phyloP scores from a whole-genome alignment of 2,888 invertebrate species.

The Steinernema hermaphroditum region DNA sequence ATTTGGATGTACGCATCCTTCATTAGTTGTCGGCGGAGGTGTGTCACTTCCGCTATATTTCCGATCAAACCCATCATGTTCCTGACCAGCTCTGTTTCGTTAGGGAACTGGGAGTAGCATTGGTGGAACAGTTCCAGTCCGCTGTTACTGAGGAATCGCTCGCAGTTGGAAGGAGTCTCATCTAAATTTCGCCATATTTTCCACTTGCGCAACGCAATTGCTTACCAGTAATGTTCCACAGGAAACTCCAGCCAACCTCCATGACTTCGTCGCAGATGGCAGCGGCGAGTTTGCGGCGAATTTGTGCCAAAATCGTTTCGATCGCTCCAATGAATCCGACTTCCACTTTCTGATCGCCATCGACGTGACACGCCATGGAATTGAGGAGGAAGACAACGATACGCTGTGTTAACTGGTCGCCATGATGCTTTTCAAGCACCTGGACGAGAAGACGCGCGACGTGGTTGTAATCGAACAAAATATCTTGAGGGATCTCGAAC shows the following conservation, averaged over 20 bases:
- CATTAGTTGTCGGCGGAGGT: constrained; percentile 82
- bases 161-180: constrained; percentile 91
- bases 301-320: constrained; percentile 74
- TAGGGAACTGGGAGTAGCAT: constrained; percentile 76
- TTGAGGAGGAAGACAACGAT: constrained; percentile 92
- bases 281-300: constrained; percentile 78
- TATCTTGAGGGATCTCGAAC: constrained; percentile 90
- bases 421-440: constrained; percentile 67
- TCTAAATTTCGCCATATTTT: constrained; percentile 74
- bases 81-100: constrained; percentile 73
- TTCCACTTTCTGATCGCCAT: constrained; percentile 85
- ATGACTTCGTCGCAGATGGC: constrained; percentile 88
- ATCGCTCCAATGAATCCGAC: constrained; percentile 84
- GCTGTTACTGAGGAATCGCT: constrained; percentile 81
- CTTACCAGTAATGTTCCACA: constrained; percentile 81
- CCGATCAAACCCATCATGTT: constrained; percentile 95
- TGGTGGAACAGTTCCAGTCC: constrained; percentile 88
- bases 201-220: background rate
- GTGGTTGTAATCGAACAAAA: constrained; percentile 69
- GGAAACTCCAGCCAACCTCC: constrained; percentile 97
- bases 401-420: constrained; percentile 85
- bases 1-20: constrained; percentile 81
- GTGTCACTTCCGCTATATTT: constrained; percentile 90
- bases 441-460: constrained; percentile 61
- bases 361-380: constrained; percentile 92